Evolutionary conservation across 2,797 vertebrate genomes (phyloP), one percentile per base, ranked within the genome.

Genomic region (Mallotus villosus): DNA sequence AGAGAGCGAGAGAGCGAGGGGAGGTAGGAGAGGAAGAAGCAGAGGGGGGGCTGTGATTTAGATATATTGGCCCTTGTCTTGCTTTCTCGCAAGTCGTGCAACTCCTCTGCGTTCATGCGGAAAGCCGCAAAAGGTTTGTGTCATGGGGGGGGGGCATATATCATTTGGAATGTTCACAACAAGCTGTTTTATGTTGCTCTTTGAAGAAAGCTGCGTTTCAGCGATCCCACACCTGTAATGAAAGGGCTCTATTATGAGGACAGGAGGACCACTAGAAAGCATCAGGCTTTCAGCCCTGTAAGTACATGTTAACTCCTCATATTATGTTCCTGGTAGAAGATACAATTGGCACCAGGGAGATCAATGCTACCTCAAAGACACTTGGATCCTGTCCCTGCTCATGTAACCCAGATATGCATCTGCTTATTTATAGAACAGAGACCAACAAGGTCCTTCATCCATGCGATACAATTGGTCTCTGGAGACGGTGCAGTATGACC

Each of bases 351-450:
- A n/a, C 74, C 78, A 77, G 22, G 37, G 53, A 71, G 78, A 85
- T 88, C 82, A 81, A 81, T 86, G 71, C 46, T 27, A 78, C 78
- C 70, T 63, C 78, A 78, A 81, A 79, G 66, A 78, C 63, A 75
- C 25, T 53, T n/a, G 2, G 25, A 78, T 68, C 37, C 58, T 49
- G 32, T 25, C 58, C 24, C 34, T 62, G 63, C 68, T 49, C 69
- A 69, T 62, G 34, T 70, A 65, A 69, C 69, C 25, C 41, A 49
- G 62, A 80, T 76, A 67, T 74, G 17, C 64, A 75, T 58, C 67
- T 77, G 63, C 60, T 27, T 83, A 84, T 85, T 87, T 85, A 82
- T 83, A 53, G 51, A n/a, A n/a, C 51, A 53, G 19, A 53, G 19
- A 53, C 16, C 16, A 53, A 53, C 60, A 22, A 25, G 49, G 62